Percentiles rank a stretch among this genome's conserved stretches.
These are phyloP conservation scores for Meloidogyne floridensis DNA, from an alignment of 1,140 invertebrate species.

Conservation along the genomic window DNA sequence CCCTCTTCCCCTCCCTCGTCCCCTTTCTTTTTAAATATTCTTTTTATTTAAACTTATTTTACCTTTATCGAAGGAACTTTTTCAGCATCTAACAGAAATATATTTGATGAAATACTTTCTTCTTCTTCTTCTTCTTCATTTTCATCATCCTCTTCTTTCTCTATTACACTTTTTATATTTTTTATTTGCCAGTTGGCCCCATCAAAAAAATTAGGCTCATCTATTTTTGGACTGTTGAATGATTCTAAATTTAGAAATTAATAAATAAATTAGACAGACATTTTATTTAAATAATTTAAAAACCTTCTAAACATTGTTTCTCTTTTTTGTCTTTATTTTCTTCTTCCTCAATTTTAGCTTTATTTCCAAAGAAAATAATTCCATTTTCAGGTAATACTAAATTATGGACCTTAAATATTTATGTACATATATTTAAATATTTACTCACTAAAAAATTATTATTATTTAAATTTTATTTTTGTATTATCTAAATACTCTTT, in stretches of 20 bases:
- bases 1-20: too few relatives aligned
- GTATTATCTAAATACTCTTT: not conserved
- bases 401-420: not conserved
- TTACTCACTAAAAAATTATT: not conserved
- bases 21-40: too few relatives aligned
- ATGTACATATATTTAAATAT: not conserved
- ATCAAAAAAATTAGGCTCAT: conserved; percentile 20
- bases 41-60: not conserved
- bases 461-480: not conserved
- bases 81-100: conserved; percentile 16
- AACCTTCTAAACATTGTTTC: not conserved
- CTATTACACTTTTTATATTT: not conserved
- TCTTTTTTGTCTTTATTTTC: not conserved
- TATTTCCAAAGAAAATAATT: conserved; percentile 15
- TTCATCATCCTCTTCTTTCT: not conserved
- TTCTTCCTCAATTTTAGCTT: not conserved
- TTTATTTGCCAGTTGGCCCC: conserved; percentile 9
- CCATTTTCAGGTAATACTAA: conserved; percentile 19
- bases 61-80: conserved; percentile 20
- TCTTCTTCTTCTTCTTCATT: not conserved
- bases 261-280: not conserved
- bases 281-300: not conserved
- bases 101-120: not conserved
- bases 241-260: conserved; percentile 8
- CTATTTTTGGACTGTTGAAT: not conserved